Evolutionary conservation across 2,888 invertebrate species (phyloP).

Genomic region (Drosophila phalerata): DNA sequence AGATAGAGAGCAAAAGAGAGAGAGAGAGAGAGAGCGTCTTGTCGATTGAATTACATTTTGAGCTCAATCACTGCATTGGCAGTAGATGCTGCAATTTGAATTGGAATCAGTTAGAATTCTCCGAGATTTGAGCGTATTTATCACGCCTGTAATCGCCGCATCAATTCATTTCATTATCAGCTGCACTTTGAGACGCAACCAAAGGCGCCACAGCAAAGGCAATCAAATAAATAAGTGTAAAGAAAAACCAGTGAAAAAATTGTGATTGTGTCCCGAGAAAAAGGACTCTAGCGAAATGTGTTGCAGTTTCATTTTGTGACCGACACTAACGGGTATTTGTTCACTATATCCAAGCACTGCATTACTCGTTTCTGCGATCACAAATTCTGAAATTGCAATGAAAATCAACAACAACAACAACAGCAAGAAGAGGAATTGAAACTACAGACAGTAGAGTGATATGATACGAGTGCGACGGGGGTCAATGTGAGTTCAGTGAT

Average conservation of each 20-base stretch:
- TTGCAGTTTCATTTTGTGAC: constrained; percentile 86
- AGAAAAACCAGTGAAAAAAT: background rate
- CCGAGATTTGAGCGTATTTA: constrained; percentile 78
- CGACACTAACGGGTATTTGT: constrained; percentile 86
- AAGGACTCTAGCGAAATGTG: constrained; percentile 52
- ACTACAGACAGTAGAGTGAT: constrained; percentile 13
- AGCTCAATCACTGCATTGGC: constrained; percentile 45
- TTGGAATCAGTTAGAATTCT: constrained; percentile 40
- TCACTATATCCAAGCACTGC: constrained; percentile 13
- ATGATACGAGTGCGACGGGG: constrained; percentile 4
- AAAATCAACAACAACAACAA: constrained; percentile 55
- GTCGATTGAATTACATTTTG: constrained; percentile 75
- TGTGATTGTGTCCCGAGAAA: background rate
- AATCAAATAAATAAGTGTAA: background rate
- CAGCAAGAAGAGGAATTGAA: background rate
- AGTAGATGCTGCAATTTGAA: constrained; percentile 55
- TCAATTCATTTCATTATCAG: constrained; percentile 84
- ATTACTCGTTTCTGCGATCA: constrained; percentile 86
- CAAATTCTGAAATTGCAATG: constrained; percentile 85
- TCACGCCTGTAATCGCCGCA: constrained; percentile 78
- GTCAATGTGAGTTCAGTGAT: constrained; percentile 48
- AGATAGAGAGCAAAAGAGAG: background rate
- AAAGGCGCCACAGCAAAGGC: constrained; percentile 20
- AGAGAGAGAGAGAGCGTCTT: constrained; percentile 18
- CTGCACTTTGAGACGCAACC: constrained; percentile 55